A percentile compares a stretch with the other conserved stretches of the same genome.
Conservation (phyloP, 2,888 invertebrate species). For the Pollenia amentaria region DNA sequence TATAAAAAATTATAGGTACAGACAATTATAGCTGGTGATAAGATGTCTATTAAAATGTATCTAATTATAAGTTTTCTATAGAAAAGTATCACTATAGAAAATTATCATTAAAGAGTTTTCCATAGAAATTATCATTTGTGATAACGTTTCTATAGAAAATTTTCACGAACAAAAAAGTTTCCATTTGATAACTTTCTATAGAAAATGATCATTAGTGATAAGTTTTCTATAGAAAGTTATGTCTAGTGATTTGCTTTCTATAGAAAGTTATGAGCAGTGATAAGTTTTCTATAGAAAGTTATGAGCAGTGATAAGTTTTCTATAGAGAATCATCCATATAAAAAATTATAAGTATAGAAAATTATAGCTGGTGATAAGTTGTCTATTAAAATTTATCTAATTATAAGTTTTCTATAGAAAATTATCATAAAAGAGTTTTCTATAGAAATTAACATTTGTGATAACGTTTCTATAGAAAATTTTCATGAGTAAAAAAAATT, state of each 20-base stretch:
- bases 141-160: not conserved
- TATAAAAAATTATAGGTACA: too few species aligned
- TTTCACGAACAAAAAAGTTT: not conserved
- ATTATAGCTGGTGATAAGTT: not conserved
- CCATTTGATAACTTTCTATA: not conserved
- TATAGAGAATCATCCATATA: too few species aligned
- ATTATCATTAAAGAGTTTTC: not conserved
- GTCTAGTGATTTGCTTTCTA: not conserved
- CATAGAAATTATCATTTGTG: not conserved
- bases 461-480: conserved; percentile 14
- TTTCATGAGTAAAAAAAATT: too few species aligned
- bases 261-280: not conserved
- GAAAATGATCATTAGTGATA: too few species aligned
- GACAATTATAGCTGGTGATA: not conserved
- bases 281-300: not conserved
- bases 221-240: too few species aligned
- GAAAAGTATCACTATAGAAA: not conserved
- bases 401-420: too few species aligned
- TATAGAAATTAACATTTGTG: too few species aligned
- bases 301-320: not conserved
- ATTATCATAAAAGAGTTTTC: too few species aligned
- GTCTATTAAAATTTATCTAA: not conserved
- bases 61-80: not conserved
- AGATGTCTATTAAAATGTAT: not conserved
- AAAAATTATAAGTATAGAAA: conserved; percentile 1